Evolutionary conservation across 2,888 invertebrate genomes (phyloP), one percentile per base, ranked within the genome.

Genomic region (Agonopterix subpropinquella): DNA sequence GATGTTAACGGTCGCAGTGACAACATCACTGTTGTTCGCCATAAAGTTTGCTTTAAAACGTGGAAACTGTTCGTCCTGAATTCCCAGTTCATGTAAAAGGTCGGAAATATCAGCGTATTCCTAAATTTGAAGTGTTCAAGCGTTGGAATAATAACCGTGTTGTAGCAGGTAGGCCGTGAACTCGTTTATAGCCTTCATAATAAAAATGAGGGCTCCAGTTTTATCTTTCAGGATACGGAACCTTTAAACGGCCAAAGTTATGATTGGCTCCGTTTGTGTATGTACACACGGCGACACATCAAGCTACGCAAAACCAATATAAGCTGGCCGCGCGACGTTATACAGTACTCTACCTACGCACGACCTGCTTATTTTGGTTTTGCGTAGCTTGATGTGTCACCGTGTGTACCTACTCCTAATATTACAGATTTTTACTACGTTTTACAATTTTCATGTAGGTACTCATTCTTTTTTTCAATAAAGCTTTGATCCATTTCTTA

Each of bases 401-500:
- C n/a, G n/a, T n/a, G n/a, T n/a, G n/a, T 28, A 36, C 46, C 41
- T 47, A 44, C 42, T 8, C 28, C 41, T 28, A 28, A 28, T 28
- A 28, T 28, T 28, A 28, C 5, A 7, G 2, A 28, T 28, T 28
- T 28, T 18, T 4, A 4, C 28, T 28, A 13, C 13, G 28, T 28
- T 28, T 28, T 28, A 28, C 28, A 28, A 28, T 28, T 28, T 28
- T 28, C 46, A 45, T 39, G 39, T 39, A 7, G 10, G 4, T 39
- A 10, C 28, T 7, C 5, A 28, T 28, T 28, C 1, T 28, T 28
- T 28, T 52, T 50, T 54, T 44, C 49, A 50, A 53, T 52, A 49
- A 44, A 56, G 53, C 55, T 64, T 61, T 55, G 48, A 53, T 55
- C 59, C 55, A 56, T 55, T 57, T 61, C 59, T 59, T 59, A 55